These are phyloP conservation scores for Porites divaricata DNA, from an alignment of 92 coral and sea anemone genomes.

Conservation along the genomic window DNA sequence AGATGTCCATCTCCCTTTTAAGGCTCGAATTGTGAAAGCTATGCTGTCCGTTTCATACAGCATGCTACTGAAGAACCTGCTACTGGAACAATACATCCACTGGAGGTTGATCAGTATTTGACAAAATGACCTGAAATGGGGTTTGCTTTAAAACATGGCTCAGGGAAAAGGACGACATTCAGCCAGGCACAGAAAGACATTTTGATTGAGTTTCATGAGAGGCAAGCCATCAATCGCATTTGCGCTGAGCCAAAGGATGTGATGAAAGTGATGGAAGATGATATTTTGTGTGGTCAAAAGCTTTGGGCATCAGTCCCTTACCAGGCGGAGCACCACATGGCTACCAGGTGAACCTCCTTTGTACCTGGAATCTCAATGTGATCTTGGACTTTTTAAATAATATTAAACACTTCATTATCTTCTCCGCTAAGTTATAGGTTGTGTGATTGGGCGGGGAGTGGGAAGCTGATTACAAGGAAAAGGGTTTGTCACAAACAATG, in stretches of 20 bases:
- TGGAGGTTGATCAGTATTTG: background rate
- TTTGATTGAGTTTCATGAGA: constrained; percentile 38
- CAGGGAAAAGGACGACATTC: constrained; percentile 35
- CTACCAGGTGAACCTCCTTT: no score
- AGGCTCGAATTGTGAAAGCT: background rate
- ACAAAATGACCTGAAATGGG: constrained; percentile 19
- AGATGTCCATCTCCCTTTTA: background rate
- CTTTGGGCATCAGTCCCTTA: no score
- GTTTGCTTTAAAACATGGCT: constrained; percentile 50
- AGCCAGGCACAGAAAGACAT: constrained; percentile 52
- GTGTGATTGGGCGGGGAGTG: background rate
- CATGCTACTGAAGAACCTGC: constrained; percentile 26
- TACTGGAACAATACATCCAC: constrained; percentile 2
- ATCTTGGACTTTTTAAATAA: no score
- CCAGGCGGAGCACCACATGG: no score
- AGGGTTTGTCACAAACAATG: background rate
- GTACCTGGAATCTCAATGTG: no score
- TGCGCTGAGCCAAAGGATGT: constrained; percentile 50
- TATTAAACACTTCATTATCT: no score
- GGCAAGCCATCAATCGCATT: constrained; percentile 39
- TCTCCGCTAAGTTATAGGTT: no score
- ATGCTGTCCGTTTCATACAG: constrained; percentile 36
- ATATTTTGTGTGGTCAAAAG: no score
- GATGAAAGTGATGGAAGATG: constrained; percentile 32
- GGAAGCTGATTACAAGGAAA: background rate